A percentile compares a stretch with the other conserved stretches of the same genome.
Conservation (phyloP, 2,797 vertebrate genomes). For the Cryptoprocta ferox region DNA sequence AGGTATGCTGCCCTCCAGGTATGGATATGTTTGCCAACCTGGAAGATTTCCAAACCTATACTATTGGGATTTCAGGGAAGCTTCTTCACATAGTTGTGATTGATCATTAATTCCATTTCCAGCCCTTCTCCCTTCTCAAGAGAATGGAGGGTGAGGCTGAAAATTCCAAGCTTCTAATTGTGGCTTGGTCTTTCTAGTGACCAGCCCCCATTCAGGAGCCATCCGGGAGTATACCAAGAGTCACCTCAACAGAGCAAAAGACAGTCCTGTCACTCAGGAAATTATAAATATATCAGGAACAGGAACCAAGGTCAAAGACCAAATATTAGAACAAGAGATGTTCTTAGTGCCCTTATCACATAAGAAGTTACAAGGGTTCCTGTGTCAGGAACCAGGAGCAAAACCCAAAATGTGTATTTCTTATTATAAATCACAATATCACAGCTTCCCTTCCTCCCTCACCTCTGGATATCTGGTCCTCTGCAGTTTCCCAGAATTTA, state of each 20-base stretch:
- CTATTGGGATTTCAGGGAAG: background rate
- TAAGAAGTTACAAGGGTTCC: background rate
- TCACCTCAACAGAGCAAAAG: background rate
- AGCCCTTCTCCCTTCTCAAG: background rate
- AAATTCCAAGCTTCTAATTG: background rate
- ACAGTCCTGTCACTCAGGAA: background rate
- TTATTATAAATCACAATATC: background rate
- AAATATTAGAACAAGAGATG: background rate
- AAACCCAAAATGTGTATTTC: background rate
- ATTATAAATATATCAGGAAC: background rate
- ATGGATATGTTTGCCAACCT: background rate
- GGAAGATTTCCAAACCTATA: background rate
- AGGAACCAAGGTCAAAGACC: background rate
- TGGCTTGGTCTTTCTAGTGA: background rate
- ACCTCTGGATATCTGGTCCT: background rate
- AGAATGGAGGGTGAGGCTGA: background rate
- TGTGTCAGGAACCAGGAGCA: background rate
- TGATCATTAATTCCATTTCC: background rate
- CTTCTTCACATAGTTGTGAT: background rate
- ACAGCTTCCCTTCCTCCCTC: background rate
- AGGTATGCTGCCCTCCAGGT: background rate
- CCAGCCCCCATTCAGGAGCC: background rate
- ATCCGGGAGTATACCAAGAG: background rate
- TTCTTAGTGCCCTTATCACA: background rate
- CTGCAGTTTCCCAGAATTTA: background rate